Base-by-base conservation (phyloP, 2,888 invertebrate genomes). In the Pammene aurita region DNA sequence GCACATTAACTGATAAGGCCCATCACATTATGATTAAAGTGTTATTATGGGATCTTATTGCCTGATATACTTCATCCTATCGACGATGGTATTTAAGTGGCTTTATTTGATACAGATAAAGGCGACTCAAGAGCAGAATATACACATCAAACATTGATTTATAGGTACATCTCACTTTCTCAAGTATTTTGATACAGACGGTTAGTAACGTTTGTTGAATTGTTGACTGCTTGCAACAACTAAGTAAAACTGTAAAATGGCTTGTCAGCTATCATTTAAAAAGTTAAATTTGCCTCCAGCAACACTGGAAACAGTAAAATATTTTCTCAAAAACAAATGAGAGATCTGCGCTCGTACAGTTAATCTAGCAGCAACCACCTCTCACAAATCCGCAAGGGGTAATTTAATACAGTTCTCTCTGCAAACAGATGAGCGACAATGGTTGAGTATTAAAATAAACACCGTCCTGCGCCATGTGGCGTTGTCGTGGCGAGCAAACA, bases 361-460 rank as follows among this genome's bases (percentile, higher is more conserved):
- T 58, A 60, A 65, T 74, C 71, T 75, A 73, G 77, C 74, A 76
- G 76, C 75, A 75, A 77, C 73, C 78, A 79, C 79, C 79, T 78
- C 77, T 78, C 80, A 82, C 80, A 84, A 85, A 84, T 84, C 85
- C 81, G 80, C 81, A 80, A 81, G 80, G 88, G 88, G 90, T 87
- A 85, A 85, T 85, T 84, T 81, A 85, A 84, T 84, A 86, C 82
- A 83, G 85, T 84, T 84, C 86, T 83, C 87, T 88, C 80, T 56
- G 79, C 84, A 90, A 90, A 91, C 85, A 90, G 80, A 71, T 85
- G 80, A 84, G 82, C 88, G 86, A 90, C 91, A 89, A 88, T 87
- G 86, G 86, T 78, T 90, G 89, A 91, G 91, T 90, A 92, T 92
- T 92, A 89, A 90, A 92, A 90, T 90, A 92, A 92, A 92, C 92